Evolutionary conservation across 2,797 vertebrate genomes (phyloP), one percentile per base, ranked within the genome.

Genomic region (Brachyalestes nurse): DNA sequence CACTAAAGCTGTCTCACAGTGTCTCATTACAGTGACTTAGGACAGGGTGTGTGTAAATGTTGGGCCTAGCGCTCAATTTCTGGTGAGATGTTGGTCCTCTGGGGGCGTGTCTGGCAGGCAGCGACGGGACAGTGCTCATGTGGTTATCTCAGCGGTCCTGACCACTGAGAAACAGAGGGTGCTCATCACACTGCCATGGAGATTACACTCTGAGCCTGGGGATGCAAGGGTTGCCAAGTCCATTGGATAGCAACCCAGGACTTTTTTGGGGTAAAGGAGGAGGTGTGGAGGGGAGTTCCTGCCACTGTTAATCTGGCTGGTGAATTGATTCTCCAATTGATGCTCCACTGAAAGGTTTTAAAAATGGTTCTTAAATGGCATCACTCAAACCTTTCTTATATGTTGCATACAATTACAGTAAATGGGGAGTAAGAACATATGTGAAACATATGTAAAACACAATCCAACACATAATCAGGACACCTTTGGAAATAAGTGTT

Each of bases 21-120:
- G 78, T 91, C 90, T 93, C 90, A 93, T 93, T 94, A 94, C 81
- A 70, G 88, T 93, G 92, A 93, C 89, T 91, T 93, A 93, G 80
- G 90, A 88, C 88, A 87, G 85, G 84, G 72, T 88, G 90, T 88
- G 88, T 86, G 87, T 91, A 87, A 91, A 92, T 87, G 89, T 87
- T 89, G 87, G 90, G 88, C 85, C 91, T 90, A 91, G 90, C 78
- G 49, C 90, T 93, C 89, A 91, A 91, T 92, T 92, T 91, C 75
- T 90, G 89, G 89, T 73, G 87, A 88, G 83, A 89, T 80, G 88
- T 88, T 80, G 71, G 82, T 88, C 91, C 87, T 83, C 82, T 79
- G 88, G 79, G 90, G 87, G 91, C 77, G 91, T 84, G 89, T 92
- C 88, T 89, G 90, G 88, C 87, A 88, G 51, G 84, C 85, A 84